Percentiles rank a stretch among this genome's conserved stretches.
Evolutionary conservation across 2,888 invertebrate species (phyloP).

Genomic region (Aphodius granarius): DNA sequence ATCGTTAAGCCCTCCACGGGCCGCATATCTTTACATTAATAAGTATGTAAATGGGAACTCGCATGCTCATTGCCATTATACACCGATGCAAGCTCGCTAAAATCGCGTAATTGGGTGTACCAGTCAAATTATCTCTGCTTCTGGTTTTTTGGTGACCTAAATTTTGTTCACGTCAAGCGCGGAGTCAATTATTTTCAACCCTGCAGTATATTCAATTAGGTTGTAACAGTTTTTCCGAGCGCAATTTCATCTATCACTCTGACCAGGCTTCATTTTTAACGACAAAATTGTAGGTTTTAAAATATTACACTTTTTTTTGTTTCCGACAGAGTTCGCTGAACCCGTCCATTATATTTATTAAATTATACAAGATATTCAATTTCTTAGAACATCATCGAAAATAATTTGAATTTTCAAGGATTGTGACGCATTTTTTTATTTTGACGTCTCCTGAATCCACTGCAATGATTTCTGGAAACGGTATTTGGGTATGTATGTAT

Average conservation of each 20-base stretch:
- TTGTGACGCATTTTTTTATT: no score
- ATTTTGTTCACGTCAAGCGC: neutral
- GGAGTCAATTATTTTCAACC: neutral
- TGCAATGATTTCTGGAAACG: no score
- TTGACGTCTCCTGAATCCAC: no score
- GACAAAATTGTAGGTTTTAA: no score
- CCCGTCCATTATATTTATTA: no score
- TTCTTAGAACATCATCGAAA: no score
- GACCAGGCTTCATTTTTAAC: no score
- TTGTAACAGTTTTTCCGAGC: neutral
- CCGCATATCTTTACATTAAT: constrained; percentile 11
- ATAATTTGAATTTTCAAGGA: no score
- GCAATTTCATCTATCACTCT: neutral
- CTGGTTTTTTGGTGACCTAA: neutral
- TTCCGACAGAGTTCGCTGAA: no score
- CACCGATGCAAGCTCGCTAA: neutral
- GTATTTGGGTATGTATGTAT: no score
- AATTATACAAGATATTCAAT: no score
- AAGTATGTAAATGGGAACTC: constrained; percentile 10
- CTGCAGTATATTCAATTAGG: neutral
- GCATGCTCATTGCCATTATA: neutral
- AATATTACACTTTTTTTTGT: no score
- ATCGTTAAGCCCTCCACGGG: neutral
- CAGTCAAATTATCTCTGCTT: neutral
- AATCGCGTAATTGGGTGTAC: neutral